phyloP scores from a whole-genome alignment of 2,888 invertebrate species.

The Meteorus cinctellus region DNA sequence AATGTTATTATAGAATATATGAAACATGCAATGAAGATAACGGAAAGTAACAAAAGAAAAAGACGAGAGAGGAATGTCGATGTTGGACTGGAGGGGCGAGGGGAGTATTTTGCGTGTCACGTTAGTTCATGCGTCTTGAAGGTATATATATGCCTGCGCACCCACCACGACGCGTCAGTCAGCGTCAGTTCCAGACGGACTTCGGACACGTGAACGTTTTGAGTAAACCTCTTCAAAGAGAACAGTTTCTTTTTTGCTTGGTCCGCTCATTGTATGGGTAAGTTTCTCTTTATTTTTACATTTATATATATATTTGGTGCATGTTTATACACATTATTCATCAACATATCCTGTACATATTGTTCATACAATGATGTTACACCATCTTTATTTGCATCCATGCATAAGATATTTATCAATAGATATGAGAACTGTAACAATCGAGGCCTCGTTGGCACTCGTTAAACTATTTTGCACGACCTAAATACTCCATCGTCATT shows the following conservation, averaged over 20 bases:
- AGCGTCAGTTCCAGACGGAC: slow-evolving; percentile 67
- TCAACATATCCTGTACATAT: neutral
- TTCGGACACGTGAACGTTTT: slow-evolving; percentile 64
- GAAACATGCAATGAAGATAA: too few species aligned
- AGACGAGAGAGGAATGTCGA: neutral
- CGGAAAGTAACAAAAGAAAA: too few species aligned
- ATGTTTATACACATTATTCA: too few species aligned
- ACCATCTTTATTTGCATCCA: neutral
- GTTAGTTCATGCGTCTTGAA: neutral
- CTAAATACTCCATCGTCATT: slow-evolving; percentile 4
- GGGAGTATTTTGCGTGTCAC: neutral
- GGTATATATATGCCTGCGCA: slow-evolving; percentile 63
- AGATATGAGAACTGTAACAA: neutral
- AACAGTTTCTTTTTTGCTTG: slow-evolving; percentile 71
- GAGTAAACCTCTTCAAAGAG: slow-evolving; percentile 59
- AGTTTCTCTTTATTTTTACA: slow-evolving; percentile 51
- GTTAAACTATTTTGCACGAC: neutral
- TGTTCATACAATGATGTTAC: neutral
- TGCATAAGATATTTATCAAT: neutral
- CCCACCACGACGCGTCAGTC: slow-evolving; percentile 50
- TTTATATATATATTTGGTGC: neutral
- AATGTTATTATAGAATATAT: too few species aligned
- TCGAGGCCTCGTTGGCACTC: neutral
- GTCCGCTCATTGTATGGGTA: slow-evolving; percentile 73
- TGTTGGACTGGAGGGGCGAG: neutral